A percentile compares a stretch with the other conserved stretches of the same genome.
Conservation (phyloP, 2,113 vertebrate genomes). For the Labeo catla region DNA sequence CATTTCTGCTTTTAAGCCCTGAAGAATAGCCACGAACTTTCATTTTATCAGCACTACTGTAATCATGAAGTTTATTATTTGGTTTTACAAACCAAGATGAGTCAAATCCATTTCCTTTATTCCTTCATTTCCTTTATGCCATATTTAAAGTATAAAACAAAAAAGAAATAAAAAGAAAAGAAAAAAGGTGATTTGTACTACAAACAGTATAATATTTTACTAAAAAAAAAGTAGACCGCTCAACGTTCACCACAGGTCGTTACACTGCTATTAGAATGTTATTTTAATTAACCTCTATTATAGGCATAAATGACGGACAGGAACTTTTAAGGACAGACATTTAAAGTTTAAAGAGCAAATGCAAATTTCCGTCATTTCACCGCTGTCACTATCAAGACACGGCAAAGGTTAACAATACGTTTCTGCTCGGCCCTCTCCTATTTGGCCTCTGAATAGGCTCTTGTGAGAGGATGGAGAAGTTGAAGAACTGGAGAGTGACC, state of each 20-base stretch:
- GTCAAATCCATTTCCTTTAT: too few species aligned
- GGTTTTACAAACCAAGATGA: not conserved
- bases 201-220: not conserved
- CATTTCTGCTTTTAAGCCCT: not conserved
- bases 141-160: not conserved
- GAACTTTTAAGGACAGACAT: not conserved
- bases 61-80: not conserved
- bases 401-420: conserved; percentile 70
- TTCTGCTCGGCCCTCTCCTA: conserved; percentile 51
- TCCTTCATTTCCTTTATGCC: too few species aligned
- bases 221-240: not conserved
- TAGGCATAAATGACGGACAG: not conserved
- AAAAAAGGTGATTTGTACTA: not conserved
- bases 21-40: not conserved
- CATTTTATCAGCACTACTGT: not conserved
- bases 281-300: conserved; percentile 3
- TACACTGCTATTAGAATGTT: not conserved
- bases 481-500: conserved; percentile 73
- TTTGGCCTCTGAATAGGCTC: conserved; percentile 67
- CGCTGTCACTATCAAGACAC: conserved; percentile 28
- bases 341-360: conserved; percentile 40
- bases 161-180: not conserved
- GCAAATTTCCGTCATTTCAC: conserved; percentile 48
- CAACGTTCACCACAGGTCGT: not conserved
- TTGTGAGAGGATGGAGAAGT: conserved; percentile 76